Base-by-base conservation (phyloP, 1,140 invertebrate genomes). In the Caenorhabditis brenneri region DNA sequence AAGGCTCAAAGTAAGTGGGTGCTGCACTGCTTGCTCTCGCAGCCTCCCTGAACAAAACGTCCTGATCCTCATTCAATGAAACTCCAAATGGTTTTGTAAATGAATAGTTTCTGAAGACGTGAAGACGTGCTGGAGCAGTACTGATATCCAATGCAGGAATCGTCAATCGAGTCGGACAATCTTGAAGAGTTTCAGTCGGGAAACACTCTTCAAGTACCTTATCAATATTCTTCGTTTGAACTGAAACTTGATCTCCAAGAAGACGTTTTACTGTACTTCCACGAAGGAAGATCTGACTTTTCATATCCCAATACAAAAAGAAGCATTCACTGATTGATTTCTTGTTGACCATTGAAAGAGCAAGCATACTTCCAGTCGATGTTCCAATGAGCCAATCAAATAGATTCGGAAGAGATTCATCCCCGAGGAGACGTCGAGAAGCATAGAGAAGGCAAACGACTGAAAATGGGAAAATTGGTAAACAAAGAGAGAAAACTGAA, bases 281-380 rank as follows among this genome's bases (percentile, higher is more conserved):
- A 53, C 90, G 88, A n/a, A 89, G 79, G 53, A 89, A 89, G 10
- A 89, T 89, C 42, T 87, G 82, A 58, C 82, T 85, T 74, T 89
- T 89, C 88, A 89, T 89, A 51, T 89, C 87, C 88, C 88, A 89
- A 53, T 89, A 89, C n/a, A 86, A 79, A 49, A 89, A 89, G 84
- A 89, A 89, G 31, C 85, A 84, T n/a, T 89, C 88, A 15, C 60
- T 87, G 24, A 89, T 83, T 15, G 87, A 69, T 22, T 81, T 79
- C 22, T 89, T 89, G 33, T 88, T 89, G 5, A 88, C 88, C 33
- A 89, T 55, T 16, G 87, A 86, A 7, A 89, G 82, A 16, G 88
- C 86, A 5, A 89, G 84, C 82, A 89, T 88, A 16, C 88, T 87
- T 60, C 88, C 88, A 29, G 88, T 89, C 16, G 58, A 87, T 42